These are phyloP conservation scores for Iselma pallidipennis DNA, from an alignment of 2,888 invertebrate species.

Conservation along the genomic window DNA sequence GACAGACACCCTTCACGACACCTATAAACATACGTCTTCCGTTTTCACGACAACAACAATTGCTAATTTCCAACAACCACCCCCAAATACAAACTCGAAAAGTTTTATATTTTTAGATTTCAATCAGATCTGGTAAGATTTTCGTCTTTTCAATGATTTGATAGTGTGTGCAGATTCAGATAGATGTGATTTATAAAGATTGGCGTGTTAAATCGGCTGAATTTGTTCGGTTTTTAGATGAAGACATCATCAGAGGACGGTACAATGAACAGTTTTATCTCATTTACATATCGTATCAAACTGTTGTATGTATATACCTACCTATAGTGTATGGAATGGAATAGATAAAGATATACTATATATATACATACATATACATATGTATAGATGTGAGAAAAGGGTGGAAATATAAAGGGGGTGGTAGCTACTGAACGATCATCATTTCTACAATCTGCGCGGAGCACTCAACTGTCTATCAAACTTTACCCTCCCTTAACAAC, in stretches of 20 bases:
- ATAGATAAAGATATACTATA: constrained; percentile 18
- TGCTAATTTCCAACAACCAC: too few species aligned
- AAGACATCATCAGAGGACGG: constrained; percentile 4
- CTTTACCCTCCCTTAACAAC: constrained; percentile 17
- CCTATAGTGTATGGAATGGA: constrained; percentile 19
- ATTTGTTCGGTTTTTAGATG: constrained; percentile 10
- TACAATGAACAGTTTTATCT: constrained; percentile 20
- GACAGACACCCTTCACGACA: constrained; percentile 34
- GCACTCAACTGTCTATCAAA: constrained; percentile 39
- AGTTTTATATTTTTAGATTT: constrained; percentile 5
- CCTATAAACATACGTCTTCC: background rate
- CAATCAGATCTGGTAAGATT: constrained; percentile 1
- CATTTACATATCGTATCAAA: constrained; percentile 25
- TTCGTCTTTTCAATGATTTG: background rate
- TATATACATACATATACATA: too few species aligned
- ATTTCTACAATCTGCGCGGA: constrained; percentile 42
- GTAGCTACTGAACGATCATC: constrained; percentile 34
- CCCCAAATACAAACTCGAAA: too few species aligned
- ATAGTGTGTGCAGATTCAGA: too few species aligned
- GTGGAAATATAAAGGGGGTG: constrained; percentile 24
- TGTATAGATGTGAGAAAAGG: constrained; percentile 22
- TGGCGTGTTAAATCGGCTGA: background rate
- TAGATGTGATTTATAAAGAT: background rate
- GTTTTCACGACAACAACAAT: background rate
- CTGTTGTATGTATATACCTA: constrained; percentile 5